Conservation (phyloP, 2,888 invertebrate genomes). For the Dioctria rufipes region DNA sequence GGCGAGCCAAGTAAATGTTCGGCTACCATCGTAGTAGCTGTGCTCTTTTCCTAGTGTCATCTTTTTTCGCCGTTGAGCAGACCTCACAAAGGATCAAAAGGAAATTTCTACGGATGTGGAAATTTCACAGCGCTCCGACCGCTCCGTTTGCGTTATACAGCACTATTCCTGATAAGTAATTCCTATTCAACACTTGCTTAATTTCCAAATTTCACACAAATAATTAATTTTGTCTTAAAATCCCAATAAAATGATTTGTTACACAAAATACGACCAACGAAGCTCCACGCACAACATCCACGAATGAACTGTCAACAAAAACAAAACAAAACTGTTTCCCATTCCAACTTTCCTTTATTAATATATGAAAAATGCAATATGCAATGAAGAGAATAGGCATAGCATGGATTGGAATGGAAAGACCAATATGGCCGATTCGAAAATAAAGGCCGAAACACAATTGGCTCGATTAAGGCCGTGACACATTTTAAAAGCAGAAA, state of each 20-base stretch:
- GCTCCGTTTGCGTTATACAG: neutral
- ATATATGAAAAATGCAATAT: too few relatives aligned
- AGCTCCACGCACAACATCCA: neutral
- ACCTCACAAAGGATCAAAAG: neutral
- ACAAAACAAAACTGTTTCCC: too few relatives aligned
- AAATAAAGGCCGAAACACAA: too few relatives aligned
- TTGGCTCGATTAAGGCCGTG: too few relatives aligned
- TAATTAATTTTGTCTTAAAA: neutral
- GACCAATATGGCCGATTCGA: too few relatives aligned
- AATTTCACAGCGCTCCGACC: constrained; percentile 24
- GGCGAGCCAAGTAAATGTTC: constrained; percentile 79
- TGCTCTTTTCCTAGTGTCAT: constrained; percentile 60
- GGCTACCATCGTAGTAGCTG: constrained; percentile 79
- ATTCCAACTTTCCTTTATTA: too few relatives aligned
- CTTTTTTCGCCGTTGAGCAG: neutral
- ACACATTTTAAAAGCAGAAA: too few relatives aligned
- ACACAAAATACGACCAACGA: neutral
- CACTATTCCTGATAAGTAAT: neutral
- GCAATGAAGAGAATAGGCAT: too few relatives aligned
- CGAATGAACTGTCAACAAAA: neutral
- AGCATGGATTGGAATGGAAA: too few relatives aligned
- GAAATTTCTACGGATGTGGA: constrained; percentile 13
- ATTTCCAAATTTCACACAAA: neutral
- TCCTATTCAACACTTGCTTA: neutral
- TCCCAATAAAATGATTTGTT: neutral